Evolutionary conservation across 1,140 invertebrate species (phyloP).

Genomic region (Parasteatoda tepidariorum): DNA sequence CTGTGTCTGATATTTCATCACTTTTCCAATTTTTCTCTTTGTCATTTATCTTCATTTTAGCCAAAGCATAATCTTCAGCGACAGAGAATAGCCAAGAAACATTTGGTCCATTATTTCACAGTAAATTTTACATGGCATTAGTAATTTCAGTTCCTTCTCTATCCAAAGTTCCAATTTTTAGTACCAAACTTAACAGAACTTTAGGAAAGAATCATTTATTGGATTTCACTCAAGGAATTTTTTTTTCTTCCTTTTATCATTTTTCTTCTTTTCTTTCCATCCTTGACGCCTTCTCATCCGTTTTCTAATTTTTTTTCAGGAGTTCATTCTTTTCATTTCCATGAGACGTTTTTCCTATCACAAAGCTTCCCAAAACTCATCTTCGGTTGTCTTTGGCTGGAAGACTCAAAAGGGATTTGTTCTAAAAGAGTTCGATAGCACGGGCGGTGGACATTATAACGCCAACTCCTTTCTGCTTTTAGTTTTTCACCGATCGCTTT

Average conservation of each 20-base stretch:
- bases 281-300: background rate
- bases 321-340: too few species aligned
- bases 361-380: conserved; percentile 37
- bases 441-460: background rate
- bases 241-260: background rate
- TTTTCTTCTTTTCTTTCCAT: background rate
- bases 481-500: background rate
- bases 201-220: background rate
- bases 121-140: background rate
- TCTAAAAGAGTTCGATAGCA: background rate
- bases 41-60: background rate
- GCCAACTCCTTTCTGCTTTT: conserved; percentile 1
- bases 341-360: conserved; percentile 11
- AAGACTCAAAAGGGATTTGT: conserved; percentile 1
- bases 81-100: background rate
- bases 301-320: too few species aligned
- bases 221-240: conserved; percentile 44
- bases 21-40: background rate
- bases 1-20: too few species aligned
- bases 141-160: background rate
- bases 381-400: conserved; percentile 2
- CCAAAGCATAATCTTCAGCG: background rate
- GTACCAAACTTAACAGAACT: background rate
- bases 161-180: conserved; percentile 15
- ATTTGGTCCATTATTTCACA: background rate